Evolutionary conservation across 2,888 invertebrate species (phyloP).

Genomic region (Saturnia japonica): DNA sequence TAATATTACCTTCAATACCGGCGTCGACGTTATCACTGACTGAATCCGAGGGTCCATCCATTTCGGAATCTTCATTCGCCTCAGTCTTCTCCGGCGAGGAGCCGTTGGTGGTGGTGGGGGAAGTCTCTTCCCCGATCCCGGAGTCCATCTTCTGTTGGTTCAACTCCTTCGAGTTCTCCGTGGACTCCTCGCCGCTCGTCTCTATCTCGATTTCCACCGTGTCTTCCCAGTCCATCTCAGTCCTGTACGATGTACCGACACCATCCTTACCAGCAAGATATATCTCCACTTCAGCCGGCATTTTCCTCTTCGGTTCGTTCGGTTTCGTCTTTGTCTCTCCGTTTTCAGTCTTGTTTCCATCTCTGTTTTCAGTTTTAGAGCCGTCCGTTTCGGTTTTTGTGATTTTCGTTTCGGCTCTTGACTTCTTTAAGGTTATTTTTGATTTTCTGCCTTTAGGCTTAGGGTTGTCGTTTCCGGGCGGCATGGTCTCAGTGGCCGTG

Average conservation of each 20-base stretch:
- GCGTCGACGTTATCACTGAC: slow-evolving; percentile 10
- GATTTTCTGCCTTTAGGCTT: slow-evolving; percentile 6
- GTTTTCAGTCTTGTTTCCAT: background rate
- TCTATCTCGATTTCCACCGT: slow-evolving; percentile 27
- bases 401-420: background rate
- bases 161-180: slow-evolving; percentile 28
- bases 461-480: slow-evolving; percentile 7
- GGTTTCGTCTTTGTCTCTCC: slow-evolving; percentile 16
- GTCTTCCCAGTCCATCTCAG: slow-evolving; percentile 42
- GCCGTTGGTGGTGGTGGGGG: slow-evolving; percentile 46
- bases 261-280: slow-evolving; percentile 40
- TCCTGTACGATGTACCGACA: slow-evolving; percentile 34
- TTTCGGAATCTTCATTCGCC: slow-evolving; percentile 33
- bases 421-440: slow-evolving; percentile 3
- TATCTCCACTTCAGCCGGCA: slow-evolving; percentile 49
- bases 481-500: background rate
- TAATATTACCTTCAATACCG: background rate
- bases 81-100: slow-evolving; percentile 46
- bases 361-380: background rate
- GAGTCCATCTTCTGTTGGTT: slow-evolving; percentile 84
- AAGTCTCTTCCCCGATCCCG: slow-evolving; percentile 80
- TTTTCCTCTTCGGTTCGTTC: slow-evolving; percentile 13
- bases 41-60: slow-evolving; percentile 24
- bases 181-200: slow-evolving; percentile 34
- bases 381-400: slow-evolving; percentile 7